Evolutionary conservation across 2,113 vertebrate genomes (phyloP).

Genomic region (Trematomus loennbergii): DNA sequence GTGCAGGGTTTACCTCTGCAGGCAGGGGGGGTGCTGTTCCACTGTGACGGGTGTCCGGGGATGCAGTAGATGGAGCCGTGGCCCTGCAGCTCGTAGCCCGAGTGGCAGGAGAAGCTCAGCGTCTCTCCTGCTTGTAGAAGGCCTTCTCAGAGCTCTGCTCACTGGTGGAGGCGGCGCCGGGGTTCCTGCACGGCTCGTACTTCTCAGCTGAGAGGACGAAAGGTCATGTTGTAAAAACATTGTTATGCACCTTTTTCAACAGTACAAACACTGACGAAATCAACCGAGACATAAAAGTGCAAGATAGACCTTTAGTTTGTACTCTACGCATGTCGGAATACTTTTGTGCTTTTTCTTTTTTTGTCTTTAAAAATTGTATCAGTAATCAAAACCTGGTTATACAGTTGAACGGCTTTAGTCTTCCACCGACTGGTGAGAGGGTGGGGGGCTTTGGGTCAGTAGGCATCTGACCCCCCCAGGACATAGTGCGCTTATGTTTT

Average conservation of each 20-base stretch:
- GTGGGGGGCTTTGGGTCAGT: no score
- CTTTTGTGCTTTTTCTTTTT: no score
- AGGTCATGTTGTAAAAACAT: background rate
- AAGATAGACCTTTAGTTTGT: background rate
- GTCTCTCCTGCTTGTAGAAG: slow-evolving; percentile 91
- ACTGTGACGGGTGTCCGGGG: slow-evolving; percentile 94
- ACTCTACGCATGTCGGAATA: no score
- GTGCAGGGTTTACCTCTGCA: slow-evolving; percentile 85
- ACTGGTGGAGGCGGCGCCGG: slow-evolving; percentile 89
- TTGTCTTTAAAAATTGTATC: no score
- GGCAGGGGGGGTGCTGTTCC: slow-evolving; percentile 92
- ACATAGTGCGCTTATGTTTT: no score
- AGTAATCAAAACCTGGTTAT: no score
- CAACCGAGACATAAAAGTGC: background rate
- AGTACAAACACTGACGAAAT: background rate
- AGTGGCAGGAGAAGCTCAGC: slow-evolving; percentile 90
- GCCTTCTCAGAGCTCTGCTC: slow-evolving; percentile 89
- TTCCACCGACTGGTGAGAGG: no score
- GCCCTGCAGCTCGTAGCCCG: slow-evolving; percentile 90
- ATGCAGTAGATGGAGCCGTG: slow-evolving; percentile 90
- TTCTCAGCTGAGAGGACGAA: slow-evolving; percentile 86
- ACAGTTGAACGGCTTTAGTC: no score
- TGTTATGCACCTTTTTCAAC: background rate
- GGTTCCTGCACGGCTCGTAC: slow-evolving; percentile 94
- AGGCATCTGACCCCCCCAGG: no score